Evolutionary conservation across 1,140 invertebrate genomes (phyloP), one percentile per base, ranked within the genome.

Genomic region (Drosophila prosaltans): DNA sequence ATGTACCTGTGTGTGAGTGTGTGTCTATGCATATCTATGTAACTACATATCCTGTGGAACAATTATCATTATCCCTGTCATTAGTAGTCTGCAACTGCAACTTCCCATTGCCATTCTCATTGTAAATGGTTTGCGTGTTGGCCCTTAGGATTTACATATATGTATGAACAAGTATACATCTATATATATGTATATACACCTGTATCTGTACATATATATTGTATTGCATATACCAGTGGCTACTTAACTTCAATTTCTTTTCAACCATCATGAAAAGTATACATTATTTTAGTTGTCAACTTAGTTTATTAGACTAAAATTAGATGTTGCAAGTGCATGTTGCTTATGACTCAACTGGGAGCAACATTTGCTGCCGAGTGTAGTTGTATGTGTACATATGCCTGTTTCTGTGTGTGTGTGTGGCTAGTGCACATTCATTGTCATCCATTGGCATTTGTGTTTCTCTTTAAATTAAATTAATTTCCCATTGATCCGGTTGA

Each of bases 61-160:
- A 48, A 48, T 48, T 48, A 51, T 24, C 45, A 51, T 26, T 51
- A 51, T 51, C 45, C 21, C 9, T 51, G 45, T 51, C 45, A 26
- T 51, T 51, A 51, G 8, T 1, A 16, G 16, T 21, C 16, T 48
- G 21, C 45, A 48, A 48, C 6, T 8, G 16, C 16, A 48, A 48
- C 8, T 48, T 48, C 21, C 21, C 21, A 51, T 51, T 48, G 16
- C 45, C 45, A 48, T 51, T 51, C 10, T 10, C 8, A 51, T 26
- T 51, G 41, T 16, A 8, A 26, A 9, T 51, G 45, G 21, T 26
- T 51, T 51, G 21, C 45, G 45, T 51, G 45, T 51, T 51, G 16
- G 2, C 24, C 21, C 21, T 51, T 9, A 51, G 21, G 45, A 26
- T 43, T 51, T 51, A 51, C 21, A 51, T 51, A 26, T 8, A 48